Evolutionary conservation across 2,888 invertebrate species (phyloP), one percentile per base, ranked within the genome.

Genomic region (Lasioglossum morio): DNA sequence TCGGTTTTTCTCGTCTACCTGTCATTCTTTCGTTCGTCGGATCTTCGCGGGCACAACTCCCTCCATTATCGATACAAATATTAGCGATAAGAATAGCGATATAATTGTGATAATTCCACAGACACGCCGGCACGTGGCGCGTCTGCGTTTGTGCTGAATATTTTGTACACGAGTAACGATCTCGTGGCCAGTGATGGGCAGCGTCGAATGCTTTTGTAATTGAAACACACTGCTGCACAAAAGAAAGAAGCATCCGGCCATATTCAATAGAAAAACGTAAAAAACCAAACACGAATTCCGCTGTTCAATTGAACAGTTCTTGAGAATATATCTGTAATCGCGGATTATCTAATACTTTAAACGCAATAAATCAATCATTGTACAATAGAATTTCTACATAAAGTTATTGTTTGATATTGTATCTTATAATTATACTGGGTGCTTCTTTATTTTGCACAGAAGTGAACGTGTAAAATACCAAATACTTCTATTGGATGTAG

Each of bases 21-120:
- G 10, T 46, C 63, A 34, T 79, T 27, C 48, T 76, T 53, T 57
- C 43, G 43, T 74, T 48, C 40, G 14, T 76, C 69, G 63, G 23
- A 23, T 34, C 37, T 73, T 57, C 57, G 30, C 69, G 78, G 23
- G 30, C 60, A 40, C 30, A 34, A 66, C 77, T 72, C 27, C 27
- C 37, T 46, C 72, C 34, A 81, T 30, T 80, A 82, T 81, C 75
- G 69, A 81, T 90, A 88, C 80, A 88, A 90, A 89, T 81, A 88
- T 82, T 79, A 85, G 85, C 86, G 84, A 78, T 85, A 87, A 82
- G 83, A 84, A 88, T 19, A 30, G 7, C 16, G 2, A 34, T 37
- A 66, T 10, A 34, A 34, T 37, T 77, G 85, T 78, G 78, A 82
- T 86, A 85, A 90, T 87, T 90, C 81, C 87, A 73, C 72, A 75